Percentiles rank a stretch among this genome's conserved stretches.
These are phyloP conservation scores for Cassiopea xamachana DNA, from an alignment of 30 jellyfish, hydroid and myxozoan species.

Conservation along the genomic window DNA sequence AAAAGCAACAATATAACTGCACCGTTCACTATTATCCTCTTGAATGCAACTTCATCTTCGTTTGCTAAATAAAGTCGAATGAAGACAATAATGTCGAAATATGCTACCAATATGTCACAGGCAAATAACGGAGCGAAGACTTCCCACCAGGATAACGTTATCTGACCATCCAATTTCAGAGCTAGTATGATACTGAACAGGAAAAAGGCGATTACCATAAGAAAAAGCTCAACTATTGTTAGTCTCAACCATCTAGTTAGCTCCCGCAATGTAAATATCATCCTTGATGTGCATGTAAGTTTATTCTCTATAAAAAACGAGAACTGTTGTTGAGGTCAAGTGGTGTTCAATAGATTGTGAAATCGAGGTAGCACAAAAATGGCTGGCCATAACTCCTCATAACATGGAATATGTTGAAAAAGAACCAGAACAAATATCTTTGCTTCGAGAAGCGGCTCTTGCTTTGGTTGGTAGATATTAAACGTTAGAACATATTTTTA, in stretches of 20 bases:
- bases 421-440: not conserved
- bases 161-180: constrained; percentile 70
- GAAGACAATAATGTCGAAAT: constrained; percentile 90
- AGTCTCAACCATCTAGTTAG: constrained; percentile 82
- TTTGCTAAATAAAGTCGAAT: constrained; percentile 79
- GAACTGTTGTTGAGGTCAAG: no score
- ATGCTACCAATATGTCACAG: constrained; percentile 91
- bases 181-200: constrained; percentile 80
- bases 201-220: constrained; percentile 62
- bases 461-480: constrained; percentile 6
- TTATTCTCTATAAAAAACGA: not conserved
- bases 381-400: not conserved
- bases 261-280: constrained; percentile 90
- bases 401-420: not conserved
- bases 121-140: constrained; percentile 87
- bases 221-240: constrained; percentile 82
- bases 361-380: not conserved
- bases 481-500: not conserved
- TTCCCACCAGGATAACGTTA: constrained; percentile 90
- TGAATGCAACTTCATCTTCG: constrained; percentile 86
- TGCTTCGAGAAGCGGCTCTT: constrained; percentile 50
- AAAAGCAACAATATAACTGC: constrained; percentile 77
- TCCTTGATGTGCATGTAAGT: not conserved
- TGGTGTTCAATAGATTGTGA: not conserved
- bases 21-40: constrained; percentile 77